Base-by-base conservation (phyloP, 2,888 invertebrate genomes). In the Podotricha telesiphe region DNA sequence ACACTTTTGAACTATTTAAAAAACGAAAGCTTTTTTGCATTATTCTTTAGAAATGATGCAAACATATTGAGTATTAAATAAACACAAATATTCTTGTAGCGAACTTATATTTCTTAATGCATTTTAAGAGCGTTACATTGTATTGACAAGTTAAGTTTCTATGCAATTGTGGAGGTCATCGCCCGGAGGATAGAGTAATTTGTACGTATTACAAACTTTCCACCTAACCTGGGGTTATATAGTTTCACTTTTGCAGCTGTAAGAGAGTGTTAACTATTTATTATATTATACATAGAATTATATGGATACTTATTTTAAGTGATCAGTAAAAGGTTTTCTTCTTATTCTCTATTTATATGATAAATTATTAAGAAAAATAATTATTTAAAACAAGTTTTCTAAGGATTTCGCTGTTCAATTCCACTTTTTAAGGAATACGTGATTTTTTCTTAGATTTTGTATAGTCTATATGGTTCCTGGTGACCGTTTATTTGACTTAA, bases 151-250 rank as follows among this genome's bases (percentile, higher is more conserved):
- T 63, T 61, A 62, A 63, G 74, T 72, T 70, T 71, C 72, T 72
- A 72, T 73, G 69, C 69, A 72, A 69, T 70, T 67, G 67, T 55
- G 65, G 72, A 63, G 73, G 72, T 73, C 65, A 68, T 67, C 59
- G 72, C 69, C 70, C 73, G 56, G 69, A 75, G 69, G 75, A 75
- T 71, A 72, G 37, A 70, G 75, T 71, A 73, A 75, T 73, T 73
- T 73, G 69, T 72, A 69, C 68, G 64, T 74, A 76, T 74, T 75
- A 72, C 71, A 28, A 67, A 65, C 74, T 75, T 75, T 76, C 71
- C 70, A 74, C 55, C 69, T 73, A 72, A 73, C 70, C 72, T 56
- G 64, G 65, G 64, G 69, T 72, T 72, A 73, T 72, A 72, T 64
- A 62, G 59, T 72, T 73, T 73, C 73, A 69, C 68, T 70, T 68